phyloP scores from a whole-genome alignment of 1,140 invertebrate genomes.

The Papilio helenus region DNA sequence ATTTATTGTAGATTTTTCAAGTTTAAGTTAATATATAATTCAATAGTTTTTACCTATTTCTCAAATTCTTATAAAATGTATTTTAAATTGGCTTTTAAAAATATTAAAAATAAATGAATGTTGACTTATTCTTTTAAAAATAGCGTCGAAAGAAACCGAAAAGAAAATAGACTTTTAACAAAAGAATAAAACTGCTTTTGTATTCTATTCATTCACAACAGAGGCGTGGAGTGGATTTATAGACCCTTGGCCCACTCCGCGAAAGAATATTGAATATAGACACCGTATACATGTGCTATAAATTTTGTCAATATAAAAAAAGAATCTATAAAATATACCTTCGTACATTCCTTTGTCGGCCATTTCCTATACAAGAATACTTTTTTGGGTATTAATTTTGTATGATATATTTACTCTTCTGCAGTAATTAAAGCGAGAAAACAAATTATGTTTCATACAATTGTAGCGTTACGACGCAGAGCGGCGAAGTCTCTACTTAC shows the following conservation, averaged over 20 bases:
- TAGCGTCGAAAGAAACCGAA: neutral
- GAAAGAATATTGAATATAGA: conserved; percentile 17
- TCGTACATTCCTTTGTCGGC: neutral
- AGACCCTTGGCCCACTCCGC: conserved; percentile 24
- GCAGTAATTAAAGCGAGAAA: neutral
- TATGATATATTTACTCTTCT: neutral
- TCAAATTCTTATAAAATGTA: no score
- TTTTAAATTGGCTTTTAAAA: neutral
- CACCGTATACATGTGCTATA: neutral
- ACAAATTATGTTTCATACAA: neutral
- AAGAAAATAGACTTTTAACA: conserved; percentile 24
- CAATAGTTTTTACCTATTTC: no score
- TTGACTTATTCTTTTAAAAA: neutral
- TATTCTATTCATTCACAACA: conserved; percentile 14
- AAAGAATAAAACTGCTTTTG: conserved; percentile 22
- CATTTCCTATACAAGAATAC: neutral
- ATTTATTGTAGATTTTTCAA: neutral
- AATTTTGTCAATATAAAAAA: conserved; percentile 2
- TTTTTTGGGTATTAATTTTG: neutral
- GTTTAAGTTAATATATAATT: neutral
- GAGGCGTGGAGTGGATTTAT: conserved; percentile 22
- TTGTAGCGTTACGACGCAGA: neutral
- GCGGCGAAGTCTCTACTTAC: neutral
- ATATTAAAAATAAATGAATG: neutral
- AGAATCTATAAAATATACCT: neutral